Conservation (phyloP, 2,888 invertebrate species). For the Amiota mariae region DNA sequence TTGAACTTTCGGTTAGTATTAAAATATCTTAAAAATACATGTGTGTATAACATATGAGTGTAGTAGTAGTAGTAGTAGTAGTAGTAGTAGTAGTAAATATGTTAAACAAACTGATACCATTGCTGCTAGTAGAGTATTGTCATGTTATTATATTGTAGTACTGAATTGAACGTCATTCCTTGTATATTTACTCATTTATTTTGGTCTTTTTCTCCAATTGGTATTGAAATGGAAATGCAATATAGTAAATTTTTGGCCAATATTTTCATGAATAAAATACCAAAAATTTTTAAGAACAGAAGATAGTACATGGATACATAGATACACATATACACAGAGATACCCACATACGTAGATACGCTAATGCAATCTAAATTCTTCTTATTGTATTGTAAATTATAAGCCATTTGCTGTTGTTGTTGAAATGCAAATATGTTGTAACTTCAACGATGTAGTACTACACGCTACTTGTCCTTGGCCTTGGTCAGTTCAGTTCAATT, state of each 20-base stretch:
- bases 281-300: not conserved
- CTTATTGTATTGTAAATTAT: conserved; percentile 16
- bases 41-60: too few species aligned
- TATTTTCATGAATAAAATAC: not conserved
- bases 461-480: conserved; percentile 58
- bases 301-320: not conserved
- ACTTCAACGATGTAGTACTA: not conserved
- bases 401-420: conserved; percentile 30
- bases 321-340: too few species aligned
- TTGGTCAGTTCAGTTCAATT: conserved; percentile 41
- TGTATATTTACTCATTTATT: conserved; percentile 9
- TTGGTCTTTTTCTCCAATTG: not conserved
- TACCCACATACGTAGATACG: conserved; percentile 6
- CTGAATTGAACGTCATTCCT: not conserved
- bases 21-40: too few species aligned
- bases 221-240: not conserved
- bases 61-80: too few species aligned
- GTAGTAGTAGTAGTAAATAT: too few species aligned
- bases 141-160: conserved; percentile 20
- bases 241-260: not conserved
- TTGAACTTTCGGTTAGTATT: too few species aligned
- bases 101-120: too few species aligned
- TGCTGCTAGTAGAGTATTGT: not conserved
- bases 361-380: conserved; percentile 16
- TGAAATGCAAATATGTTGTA: conserved; percentile 35